Conservation (phyloP, 2,888 invertebrate genomes). For the Sarcophaga subvicina region DNA sequence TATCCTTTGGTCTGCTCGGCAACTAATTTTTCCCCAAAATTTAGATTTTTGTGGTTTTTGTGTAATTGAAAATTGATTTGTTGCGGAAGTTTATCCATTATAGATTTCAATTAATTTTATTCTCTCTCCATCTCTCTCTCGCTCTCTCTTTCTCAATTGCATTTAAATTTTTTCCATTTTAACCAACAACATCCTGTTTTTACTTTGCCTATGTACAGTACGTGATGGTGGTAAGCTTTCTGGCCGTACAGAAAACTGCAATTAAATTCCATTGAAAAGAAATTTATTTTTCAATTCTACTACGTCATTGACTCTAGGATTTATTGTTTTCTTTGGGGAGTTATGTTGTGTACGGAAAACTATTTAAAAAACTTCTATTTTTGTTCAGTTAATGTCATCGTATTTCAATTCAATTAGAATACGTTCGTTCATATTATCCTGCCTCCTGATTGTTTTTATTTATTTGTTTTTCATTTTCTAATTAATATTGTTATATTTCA, state of each 20-base stretch:
- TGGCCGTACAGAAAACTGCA: too few species aligned
- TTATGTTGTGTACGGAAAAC: not conserved
- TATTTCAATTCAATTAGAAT: not conserved
- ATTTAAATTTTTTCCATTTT: not conserved
- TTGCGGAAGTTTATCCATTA: constrained; percentile 57
- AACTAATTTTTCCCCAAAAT: not conserved
- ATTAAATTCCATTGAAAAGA: too few species aligned
- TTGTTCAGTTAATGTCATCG: not conserved
- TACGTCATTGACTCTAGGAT: not conserved
- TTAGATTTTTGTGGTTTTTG: constrained; percentile 33
- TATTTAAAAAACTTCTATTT: constrained; percentile 15
- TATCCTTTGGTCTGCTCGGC: too few species aligned
- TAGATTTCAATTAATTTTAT: constrained; percentile 52
- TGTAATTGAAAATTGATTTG: constrained; percentile 56
- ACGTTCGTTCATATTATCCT: not conserved
- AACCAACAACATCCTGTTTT: constrained; percentile 25
- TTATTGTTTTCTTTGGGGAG: constrained; percentile 21
- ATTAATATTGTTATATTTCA: constrained; percentile 52
- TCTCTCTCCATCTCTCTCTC: not conserved
- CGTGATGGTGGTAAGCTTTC: not conserved
- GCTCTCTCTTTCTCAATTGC: not conserved
- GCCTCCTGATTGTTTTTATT: not conserved
- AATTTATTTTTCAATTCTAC: too few species aligned
- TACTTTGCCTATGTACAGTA: not conserved
- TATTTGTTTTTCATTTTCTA: constrained; percentile 32